phyloP scores from a whole-genome alignment of 2,113 vertebrate species.

The Pelobates fuscus region DNA sequence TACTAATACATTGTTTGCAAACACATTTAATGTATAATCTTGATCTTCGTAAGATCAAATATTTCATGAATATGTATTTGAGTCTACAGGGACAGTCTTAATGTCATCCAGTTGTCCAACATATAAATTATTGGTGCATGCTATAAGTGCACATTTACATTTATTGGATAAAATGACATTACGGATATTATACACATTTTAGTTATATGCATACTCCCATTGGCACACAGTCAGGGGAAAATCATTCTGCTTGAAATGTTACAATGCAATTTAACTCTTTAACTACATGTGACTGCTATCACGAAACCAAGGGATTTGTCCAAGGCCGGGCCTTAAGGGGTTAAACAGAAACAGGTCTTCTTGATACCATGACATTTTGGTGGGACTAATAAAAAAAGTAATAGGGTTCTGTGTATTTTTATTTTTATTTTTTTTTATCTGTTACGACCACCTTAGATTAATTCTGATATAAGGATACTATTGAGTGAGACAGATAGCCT shows the following conservation, averaged over 20 bases:
- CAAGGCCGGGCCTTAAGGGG: too few species aligned
- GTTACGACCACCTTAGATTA: conserved; percentile 64
- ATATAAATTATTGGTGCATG: not conserved
- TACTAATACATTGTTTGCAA: too few species aligned
- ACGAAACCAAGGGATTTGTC: too few species aligned
- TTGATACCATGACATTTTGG: not conserved
- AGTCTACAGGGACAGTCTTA: not conserved
- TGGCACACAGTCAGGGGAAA: not conserved
- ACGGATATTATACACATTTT: not conserved
- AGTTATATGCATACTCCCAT: not conserved
- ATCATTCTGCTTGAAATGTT: not conserved
- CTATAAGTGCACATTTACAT: not conserved
- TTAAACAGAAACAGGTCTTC: not conserved
- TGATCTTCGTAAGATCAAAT: not conserved
- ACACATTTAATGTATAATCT: too few species aligned
- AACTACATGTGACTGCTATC: too few species aligned
- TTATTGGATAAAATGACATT: not conserved
- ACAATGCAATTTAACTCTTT: not conserved
- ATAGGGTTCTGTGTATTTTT: not conserved
- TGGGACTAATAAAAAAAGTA: not conserved
- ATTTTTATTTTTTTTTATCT: conserved; percentile 6
- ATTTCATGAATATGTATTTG: not conserved
- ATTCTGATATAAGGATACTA: conserved; percentile 59
- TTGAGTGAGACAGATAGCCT: conserved; percentile 55
- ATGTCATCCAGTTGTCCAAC: not conserved